phyloP scores from a whole-genome alignment of 2,888 invertebrate genomes.

The Eremobia ochroleuca region DNA sequence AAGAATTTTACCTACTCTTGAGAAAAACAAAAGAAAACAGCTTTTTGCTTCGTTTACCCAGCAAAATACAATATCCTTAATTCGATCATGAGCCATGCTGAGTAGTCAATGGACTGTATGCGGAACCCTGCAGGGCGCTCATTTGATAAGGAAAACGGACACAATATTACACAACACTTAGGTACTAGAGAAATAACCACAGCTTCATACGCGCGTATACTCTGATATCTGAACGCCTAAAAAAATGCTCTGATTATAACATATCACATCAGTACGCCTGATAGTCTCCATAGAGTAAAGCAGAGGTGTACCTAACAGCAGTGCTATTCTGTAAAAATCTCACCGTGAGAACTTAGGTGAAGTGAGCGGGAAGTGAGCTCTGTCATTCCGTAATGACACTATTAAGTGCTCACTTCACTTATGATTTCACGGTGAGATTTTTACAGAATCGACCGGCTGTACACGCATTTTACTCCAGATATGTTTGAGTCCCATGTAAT shows the following conservation, averaged over 20 bases:
- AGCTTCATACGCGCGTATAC: conserved; percentile 10
- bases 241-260: not conserved
- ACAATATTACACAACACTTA: conserved; percentile 49
- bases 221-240: not conserved
- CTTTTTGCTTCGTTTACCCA: conserved; percentile 16
- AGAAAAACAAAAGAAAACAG: conserved; percentile 16
- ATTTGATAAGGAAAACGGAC: conserved; percentile 58
- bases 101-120: conserved; percentile 52
- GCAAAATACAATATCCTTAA: conserved; percentile 43
- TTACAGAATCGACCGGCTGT: too few species aligned
- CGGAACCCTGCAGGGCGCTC: conserved; percentile 42
- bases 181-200: conserved; percentile 26
- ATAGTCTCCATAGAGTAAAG: not conserved
- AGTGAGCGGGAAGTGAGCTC: too few species aligned
- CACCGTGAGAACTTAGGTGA: too few species aligned
- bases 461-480: not conserved
- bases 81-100: conserved; percentile 46
- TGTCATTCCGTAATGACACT: too few species aligned
- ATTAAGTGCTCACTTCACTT: too few species aligned
- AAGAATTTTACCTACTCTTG: not conserved
- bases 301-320: not conserved
- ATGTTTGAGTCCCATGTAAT: not conserved
- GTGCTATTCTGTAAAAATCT: too few species aligned
- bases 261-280: too few species aligned
- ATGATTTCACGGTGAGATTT: too few species aligned